Base-by-base conservation (phyloP, 2,113 vertebrate genomes). In the Oryzias melastigma region DNA sequence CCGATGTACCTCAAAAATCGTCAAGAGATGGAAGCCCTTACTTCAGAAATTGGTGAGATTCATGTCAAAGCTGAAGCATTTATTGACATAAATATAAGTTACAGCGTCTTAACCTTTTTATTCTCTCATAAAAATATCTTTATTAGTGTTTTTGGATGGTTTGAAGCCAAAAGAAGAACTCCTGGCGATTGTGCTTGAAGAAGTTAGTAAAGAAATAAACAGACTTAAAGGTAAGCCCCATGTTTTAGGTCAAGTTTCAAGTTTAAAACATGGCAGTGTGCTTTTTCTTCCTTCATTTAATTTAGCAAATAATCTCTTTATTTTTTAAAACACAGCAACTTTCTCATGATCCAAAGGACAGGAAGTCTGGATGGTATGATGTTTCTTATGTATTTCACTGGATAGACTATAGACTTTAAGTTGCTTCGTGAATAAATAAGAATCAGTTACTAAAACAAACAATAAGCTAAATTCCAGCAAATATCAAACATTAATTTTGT, bases 1-100 rank as follows among this genome's bases (percentile, higher is more conserved):
- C 96, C 95, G 56, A 98, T 97, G 95, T 97, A 96, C 81, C 77
- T 95, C 50, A 95, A 93, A 79, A 92, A 98, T 71, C 93, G 85
- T 58, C 75, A 51, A 55, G 92, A 93, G 82, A 82, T 98, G 83
- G 91, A 95, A 75, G 70, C 73, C 27, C 71, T 75, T 50, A 50
- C 80, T 15, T 85, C 77, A 40, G 89, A 85, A 7, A 60, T 97
- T 12, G 88, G 96, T 98, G 46, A 82, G 76, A 55, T 29, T 59
- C 27, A 13, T 13, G 20, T 52, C 35, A 45, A 35, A 35, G 35
- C 10, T 12, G 8, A 10, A 35, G 35, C 35, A n/a, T 49, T 42
- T 22, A 17, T 22, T 52, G 5, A 18, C 47, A 20, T 59, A 52
- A 52, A 40, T 55, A 0, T 42, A 14, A 40, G 6, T 5, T 0